Percentiles rank a stretch among this genome's conserved stretches.
Conservation (phyloP, 2,888 invertebrate species). For the Disparrhopalites patrizii region DNA sequence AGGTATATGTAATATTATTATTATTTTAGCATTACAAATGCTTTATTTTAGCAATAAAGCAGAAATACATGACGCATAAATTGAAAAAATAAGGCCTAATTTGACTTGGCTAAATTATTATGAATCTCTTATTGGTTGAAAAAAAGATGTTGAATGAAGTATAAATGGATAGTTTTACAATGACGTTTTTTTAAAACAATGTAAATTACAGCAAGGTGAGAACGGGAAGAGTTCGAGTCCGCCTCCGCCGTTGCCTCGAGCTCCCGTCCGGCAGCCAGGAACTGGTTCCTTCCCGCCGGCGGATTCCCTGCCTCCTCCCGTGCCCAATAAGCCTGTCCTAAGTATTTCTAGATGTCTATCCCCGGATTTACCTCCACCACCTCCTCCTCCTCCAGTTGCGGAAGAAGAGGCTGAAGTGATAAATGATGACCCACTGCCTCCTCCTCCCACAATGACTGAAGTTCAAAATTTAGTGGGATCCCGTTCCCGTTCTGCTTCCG, state of each 20-base stretch:
- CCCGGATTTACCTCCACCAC: conserved; percentile 62
- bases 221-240: conserved; percentile 25
- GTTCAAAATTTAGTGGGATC: conserved; percentile 41
- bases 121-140: too few relatives aligned
- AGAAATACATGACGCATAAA: too few relatives aligned
- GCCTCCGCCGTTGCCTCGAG: conserved; percentile 46
- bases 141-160: too few relatives aligned
- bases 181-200: background rate
- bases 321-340: conserved; percentile 40
- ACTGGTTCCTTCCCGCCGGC: background rate
- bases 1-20: too few relatives aligned
- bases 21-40: too few relatives aligned
- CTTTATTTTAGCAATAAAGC: too few relatives aligned
- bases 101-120: too few relatives aligned
- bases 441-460: conserved; percentile 56
- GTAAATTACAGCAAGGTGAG: conserved; percentile 3
- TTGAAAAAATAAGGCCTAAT: too few relatives aligned
- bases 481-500: conserved; percentile 41
- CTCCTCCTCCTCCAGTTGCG: conserved; percentile 59
- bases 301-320: conserved; percentile 38
- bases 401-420: conserved; percentile 61
- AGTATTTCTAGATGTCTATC: conserved; percentile 16
- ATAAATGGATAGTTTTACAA: too few relatives aligned
- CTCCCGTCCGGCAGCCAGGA: conserved; percentile 39
- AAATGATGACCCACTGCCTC: conserved; percentile 63